Evolutionary conservation across 2,888 invertebrate species (phyloP).

Genomic region (Eupelmus urozonus): DNA sequence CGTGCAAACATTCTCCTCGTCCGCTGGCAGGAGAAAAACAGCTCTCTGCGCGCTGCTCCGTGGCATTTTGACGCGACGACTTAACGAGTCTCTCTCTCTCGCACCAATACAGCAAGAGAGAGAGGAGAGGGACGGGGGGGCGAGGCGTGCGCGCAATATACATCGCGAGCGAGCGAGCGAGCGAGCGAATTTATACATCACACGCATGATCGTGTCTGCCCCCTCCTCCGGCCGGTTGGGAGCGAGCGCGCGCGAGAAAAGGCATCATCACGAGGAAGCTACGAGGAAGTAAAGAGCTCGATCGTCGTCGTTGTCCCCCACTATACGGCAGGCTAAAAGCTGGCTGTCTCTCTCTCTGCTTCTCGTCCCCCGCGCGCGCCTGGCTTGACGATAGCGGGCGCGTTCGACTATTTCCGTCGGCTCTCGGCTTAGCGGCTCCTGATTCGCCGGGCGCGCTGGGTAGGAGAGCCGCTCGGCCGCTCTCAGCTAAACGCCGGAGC

Average conservation of each 20-base stretch:
- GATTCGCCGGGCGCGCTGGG: conserved; percentile 48
- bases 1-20: no score
- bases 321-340: no score
- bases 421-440: conserved; percentile 43
- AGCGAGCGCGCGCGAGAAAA: conserved; percentile 15
- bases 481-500: conserved; percentile 35
- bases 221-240: not conserved
- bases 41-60: not conserved
- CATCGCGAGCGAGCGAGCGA: not conserved
- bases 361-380: not conserved
- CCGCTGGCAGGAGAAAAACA: not conserved
- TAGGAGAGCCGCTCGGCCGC: not conserved
- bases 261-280: conserved; percentile 57
- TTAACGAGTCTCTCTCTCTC: conserved; percentile 26
- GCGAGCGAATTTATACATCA: conserved; percentile 32
- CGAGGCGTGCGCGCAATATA: no score
- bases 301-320: conserved; percentile 38
- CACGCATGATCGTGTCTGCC: conserved; percentile 39
- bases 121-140: no score
- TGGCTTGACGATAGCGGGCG: conserved; percentile 24
- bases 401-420: conserved; percentile 71
- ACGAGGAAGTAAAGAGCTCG: conserved; percentile 69
- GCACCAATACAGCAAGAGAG: not conserved
- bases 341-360: conserved; percentile 46
- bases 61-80: conserved; percentile 27